Percentiles rank a stretch among this genome's conserved stretches.
Conservation (phyloP, 2,797 vertebrate species). For the Gallinago nigripennis region DNA sequence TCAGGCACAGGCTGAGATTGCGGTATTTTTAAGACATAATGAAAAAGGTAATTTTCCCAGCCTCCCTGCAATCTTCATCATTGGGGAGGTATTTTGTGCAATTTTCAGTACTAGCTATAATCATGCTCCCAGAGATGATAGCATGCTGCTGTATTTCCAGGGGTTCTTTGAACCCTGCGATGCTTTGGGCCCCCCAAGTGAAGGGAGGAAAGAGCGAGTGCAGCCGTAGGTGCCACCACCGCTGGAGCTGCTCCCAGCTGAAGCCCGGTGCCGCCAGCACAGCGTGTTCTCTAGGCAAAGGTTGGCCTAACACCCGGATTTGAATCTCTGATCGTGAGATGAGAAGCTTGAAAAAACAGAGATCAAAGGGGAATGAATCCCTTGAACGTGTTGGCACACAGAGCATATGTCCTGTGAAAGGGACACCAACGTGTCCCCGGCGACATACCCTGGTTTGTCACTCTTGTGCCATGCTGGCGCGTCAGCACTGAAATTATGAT, state of each 20-base stretch:
- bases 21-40: slow-evolving; percentile 52
- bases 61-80: slow-evolving; percentile 58
- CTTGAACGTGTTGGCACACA: neutral
- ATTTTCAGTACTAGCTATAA: slow-evolving; percentile 46
- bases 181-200: neutral
- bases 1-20: slow-evolving; percentile 40
- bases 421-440: neutral
- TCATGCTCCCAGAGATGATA: slow-evolving; percentile 22
- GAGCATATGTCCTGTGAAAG: neutral
- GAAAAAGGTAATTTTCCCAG: slow-evolving; percentile 60
- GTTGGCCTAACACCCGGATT: neutral
- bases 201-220: neutral
- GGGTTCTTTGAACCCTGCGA: neutral
- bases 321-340: neutral
- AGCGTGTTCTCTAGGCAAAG: fast-evolving
- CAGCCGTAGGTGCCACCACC: neutral
- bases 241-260: fast-evolving
- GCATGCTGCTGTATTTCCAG: neutral
- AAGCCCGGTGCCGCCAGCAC: fast-evolving
- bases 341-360: neutral
- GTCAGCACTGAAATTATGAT: neutral
- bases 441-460: fast-evolving
- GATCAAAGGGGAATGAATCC: neutral
- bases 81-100: slow-evolving; percentile 58
- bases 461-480: neutral